A percentile compares a stretch with the other conserved stretches of the same genome.
Conservation (phyloP, 2,113 vertebrate genomes). For the Nyctereutes procyonoides region DNA sequence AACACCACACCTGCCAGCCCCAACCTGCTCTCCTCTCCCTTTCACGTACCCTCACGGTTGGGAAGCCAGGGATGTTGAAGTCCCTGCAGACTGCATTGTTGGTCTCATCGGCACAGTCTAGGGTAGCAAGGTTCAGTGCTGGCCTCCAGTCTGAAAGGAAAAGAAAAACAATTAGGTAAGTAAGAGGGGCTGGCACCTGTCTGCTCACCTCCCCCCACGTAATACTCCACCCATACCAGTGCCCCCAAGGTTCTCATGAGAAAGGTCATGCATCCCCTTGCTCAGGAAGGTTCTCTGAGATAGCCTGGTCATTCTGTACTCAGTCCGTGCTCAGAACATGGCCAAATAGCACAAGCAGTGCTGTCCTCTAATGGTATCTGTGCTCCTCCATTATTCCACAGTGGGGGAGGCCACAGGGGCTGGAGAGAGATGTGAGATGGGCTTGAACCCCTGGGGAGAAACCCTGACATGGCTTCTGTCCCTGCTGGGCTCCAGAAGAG, state of each 20-base stretch:
- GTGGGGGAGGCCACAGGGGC: neutral
- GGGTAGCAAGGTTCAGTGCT: slow-evolving; percentile 79
- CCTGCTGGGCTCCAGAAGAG: neutral
- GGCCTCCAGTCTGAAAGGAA: slow-evolving; percentile 85
- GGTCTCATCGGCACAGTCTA: slow-evolving; percentile 84
- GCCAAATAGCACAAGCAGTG: neutral
- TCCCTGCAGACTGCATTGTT: slow-evolving; percentile 81
- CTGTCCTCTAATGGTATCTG: neutral
- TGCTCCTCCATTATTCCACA: neutral
- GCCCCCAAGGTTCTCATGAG: neutral
- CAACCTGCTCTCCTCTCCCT: rapidly evolving
- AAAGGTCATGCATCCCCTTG: neutral
- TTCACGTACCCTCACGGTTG: slow-evolving; percentile 82
- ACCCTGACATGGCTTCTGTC: neutral
- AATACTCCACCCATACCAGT: neutral
- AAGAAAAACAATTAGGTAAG: neutral
- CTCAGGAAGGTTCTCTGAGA: neutral
- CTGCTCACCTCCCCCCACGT: neutral
- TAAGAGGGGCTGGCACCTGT: neutral
- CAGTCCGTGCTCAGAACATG: neutral
- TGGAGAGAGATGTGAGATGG: neutral
- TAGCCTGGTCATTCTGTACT: neutral
- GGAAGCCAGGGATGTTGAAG: slow-evolving; percentile 85
- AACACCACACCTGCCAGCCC: rapidly evolving
- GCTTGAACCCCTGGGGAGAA: neutral